phyloP scores from a whole-genome alignment of 2,797 vertebrate genomes.

The Cirrhinus mrigala region DNA sequence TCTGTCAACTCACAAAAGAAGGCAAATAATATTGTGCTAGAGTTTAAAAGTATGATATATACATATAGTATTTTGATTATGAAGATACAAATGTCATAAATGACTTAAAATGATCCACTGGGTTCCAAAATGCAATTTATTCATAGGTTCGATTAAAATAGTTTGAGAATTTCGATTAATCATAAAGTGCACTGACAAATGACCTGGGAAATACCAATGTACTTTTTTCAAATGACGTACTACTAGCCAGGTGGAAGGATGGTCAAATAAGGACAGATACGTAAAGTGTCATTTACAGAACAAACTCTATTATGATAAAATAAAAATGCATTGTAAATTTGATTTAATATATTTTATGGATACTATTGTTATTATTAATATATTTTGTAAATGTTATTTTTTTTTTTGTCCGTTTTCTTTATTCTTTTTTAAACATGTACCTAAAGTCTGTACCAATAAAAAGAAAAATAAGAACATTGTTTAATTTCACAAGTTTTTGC shows the following conservation, averaged over 20 bases:
- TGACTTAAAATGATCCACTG: not conserved
- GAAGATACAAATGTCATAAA: not conserved
- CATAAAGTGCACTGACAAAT: not conserved
- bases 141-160: not conserved
- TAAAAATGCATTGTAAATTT: not conserved
- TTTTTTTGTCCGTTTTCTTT: not conserved
- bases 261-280: not conserved
- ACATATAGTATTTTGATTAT: not conserved
- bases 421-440: not conserved
- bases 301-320: not conserved
- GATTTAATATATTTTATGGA: not conserved
- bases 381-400: not conserved
- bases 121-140: not conserved
- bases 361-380: not conserved
- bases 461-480: not conserved
- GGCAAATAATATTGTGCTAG: not conserved
- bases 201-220: not conserved
- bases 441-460: not conserved
- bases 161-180: not conserved
- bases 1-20: not conserved
- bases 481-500: not conserved
- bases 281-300: not conserved
- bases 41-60: not conserved
- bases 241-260: not conserved
- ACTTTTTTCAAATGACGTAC: not conserved